Evolutionary conservation across 2,888 invertebrate genomes (phyloP).

Genomic region (Idaea biselata): DNA sequence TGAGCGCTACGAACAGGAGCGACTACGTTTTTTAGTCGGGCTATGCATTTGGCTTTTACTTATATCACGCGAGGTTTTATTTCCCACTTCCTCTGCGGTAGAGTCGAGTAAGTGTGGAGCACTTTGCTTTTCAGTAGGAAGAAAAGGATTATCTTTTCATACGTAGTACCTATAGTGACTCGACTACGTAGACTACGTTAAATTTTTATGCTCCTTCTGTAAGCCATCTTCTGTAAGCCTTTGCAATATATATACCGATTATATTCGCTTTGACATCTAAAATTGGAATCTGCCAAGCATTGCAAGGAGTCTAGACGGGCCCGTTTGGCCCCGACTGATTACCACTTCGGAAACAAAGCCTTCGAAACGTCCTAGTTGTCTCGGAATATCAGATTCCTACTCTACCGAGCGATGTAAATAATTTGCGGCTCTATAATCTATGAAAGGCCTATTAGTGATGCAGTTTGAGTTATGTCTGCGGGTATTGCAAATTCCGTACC

Average conservation of each 20-base stretch:
- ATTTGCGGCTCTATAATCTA: conserved; percentile 41
- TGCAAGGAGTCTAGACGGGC: conserved; percentile 49
- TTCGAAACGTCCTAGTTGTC: conserved; percentile 57
- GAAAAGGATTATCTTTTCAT: background rate
- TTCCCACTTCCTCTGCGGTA: conserved; percentile 24
- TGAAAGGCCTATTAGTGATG: conserved; percentile 26
- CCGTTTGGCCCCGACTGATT: conserved; percentile 45
- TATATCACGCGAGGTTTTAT: conserved; percentile 40
- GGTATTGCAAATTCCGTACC: background rate
- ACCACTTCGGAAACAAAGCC: conserved; percentile 63
- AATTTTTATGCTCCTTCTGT: too few species aligned
- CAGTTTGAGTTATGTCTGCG: conserved; percentile 19
- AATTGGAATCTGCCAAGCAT: conserved; percentile 65
- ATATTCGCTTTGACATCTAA: conserved; percentile 39
- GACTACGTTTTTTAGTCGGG: conserved; percentile 46
- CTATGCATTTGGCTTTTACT: conserved; percentile 42
- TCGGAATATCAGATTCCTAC: conserved; percentile 56
- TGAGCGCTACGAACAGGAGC: conserved; percentile 32
- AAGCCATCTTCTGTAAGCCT: too few species aligned
- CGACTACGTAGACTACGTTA: background rate
- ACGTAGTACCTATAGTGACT: conserved; percentile 5
- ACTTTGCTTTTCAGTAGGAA: conserved; percentile 11
- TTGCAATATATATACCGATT: background rate
- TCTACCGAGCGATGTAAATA: conserved; percentile 55
- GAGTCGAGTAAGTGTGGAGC: conserved; percentile 11